These are phyloP conservation scores for Lochmaea capreae DNA, from an alignment of 2,888 invertebrate species.

Conservation along the genomic window DNA sequence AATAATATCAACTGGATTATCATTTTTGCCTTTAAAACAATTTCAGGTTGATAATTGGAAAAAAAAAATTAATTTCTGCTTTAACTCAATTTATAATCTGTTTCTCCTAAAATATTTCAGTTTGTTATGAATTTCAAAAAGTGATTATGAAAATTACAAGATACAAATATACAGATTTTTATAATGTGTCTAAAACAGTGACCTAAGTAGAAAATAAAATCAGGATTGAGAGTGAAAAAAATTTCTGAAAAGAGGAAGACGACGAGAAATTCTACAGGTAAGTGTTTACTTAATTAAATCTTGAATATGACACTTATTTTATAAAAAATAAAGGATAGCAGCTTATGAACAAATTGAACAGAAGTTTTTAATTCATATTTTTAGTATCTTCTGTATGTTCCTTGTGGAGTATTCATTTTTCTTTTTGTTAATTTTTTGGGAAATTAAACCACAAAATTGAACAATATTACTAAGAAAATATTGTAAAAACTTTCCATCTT, in stretches of 20 bases:
- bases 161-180: not conserved
- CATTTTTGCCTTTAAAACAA: not conserved
- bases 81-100: not conserved
- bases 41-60: not conserved
- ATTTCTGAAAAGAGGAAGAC: not conserved
- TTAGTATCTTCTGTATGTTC: too few species aligned
- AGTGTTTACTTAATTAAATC: not conserved
- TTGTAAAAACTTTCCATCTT: too few species aligned
- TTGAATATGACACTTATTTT: too few species aligned
- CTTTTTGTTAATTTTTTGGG: too few species aligned
- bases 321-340: too few species aligned
- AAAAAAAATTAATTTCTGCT: not conserved
- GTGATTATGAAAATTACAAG: not conserved
- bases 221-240: too few species aligned
- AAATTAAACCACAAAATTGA: too few species aligned
- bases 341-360: too few species aligned
- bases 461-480: too few species aligned
- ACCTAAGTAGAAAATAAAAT: not conserved
- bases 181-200: not conserved
- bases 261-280: not conserved
- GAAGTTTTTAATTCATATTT: too few species aligned
- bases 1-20: slow-evolving; percentile 47
- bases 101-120: not conserved
- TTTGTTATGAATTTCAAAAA: not conserved
- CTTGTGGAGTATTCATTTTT: too few species aligned